Percentiles rank a stretch among this genome's conserved stretches.
Conservation (phyloP, 2,888 invertebrate genomes). For the Erebia palarica region DNA sequence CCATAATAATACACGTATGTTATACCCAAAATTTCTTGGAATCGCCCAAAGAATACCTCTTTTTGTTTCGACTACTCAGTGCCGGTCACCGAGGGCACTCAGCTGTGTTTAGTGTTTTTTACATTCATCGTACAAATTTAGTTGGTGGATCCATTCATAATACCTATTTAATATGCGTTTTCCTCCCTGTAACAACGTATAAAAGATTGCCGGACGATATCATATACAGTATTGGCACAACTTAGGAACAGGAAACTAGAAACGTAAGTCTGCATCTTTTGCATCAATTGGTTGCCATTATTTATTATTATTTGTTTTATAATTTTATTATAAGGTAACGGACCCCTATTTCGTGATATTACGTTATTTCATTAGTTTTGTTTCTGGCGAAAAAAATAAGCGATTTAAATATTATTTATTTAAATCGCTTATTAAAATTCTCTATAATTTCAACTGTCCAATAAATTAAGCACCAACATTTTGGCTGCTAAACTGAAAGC, state of each 20-base stretch:
- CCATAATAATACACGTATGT: too few relatives aligned
- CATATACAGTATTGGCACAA: conserved; percentile 52
- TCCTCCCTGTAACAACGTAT: conserved; percentile 58
- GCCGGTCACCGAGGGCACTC: neutral
- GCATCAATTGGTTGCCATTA: neutral
- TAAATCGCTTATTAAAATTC: too few relatives aligned
- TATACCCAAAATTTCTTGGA: neutral
- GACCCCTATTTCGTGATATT: too few relatives aligned
- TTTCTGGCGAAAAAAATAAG: too few relatives aligned
- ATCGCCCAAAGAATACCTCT: neutral
- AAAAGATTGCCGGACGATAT: conserved; percentile 55
- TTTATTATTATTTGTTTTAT: too few relatives aligned
- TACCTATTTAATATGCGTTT: conserved; percentile 45
- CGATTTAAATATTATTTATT: too few relatives aligned
- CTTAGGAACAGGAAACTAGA: conserved; percentile 47
- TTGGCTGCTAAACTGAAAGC: too few relatives aligned
- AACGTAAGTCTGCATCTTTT: conserved; percentile 39
- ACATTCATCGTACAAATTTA: neutral
- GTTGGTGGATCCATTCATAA: conserved; percentile 38
- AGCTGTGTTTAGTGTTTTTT: neutral
- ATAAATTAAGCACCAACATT: too few relatives aligned
- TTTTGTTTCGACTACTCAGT: too few relatives aligned
- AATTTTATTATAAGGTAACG: too few relatives aligned
- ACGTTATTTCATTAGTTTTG: too few relatives aligned
- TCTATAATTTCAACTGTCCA: too few relatives aligned